These are phyloP conservation scores for Pseudanteris insignis DNA, from an alignment of 2,888 invertebrate genomes.

Conservation along the genomic window DNA sequence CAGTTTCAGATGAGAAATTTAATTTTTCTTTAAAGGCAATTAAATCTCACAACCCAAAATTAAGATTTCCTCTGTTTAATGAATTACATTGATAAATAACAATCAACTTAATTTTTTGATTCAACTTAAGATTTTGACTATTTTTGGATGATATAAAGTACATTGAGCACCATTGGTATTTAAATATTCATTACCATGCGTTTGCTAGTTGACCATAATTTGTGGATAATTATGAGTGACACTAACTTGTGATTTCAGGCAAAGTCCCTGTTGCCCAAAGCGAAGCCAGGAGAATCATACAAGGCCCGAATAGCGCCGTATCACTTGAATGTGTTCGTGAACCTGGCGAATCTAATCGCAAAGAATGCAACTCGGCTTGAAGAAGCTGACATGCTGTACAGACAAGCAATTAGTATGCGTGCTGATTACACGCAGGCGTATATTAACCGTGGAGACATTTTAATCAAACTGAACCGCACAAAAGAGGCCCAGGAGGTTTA, in stretches of 20 bases:
- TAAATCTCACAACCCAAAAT: no score
- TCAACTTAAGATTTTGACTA: no score
- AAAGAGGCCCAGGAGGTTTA: conserved; percentile 95
- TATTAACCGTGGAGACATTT: conserved; percentile 95
- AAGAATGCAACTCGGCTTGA: conserved; percentile 90
- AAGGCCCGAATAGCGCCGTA: conserved; percentile 95
- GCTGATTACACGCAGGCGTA: conserved; percentile 96
- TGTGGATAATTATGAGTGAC: no score
- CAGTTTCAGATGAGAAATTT: no score
- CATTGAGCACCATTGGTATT: no score
- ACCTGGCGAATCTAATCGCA: conserved; percentile 92
- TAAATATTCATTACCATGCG: no score
- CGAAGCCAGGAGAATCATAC: conserved; percentile 93
- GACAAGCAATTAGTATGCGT: conserved; percentile 97
- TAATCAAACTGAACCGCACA: conserved; percentile 93
- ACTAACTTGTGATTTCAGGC: no score
- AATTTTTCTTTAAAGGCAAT: no score
- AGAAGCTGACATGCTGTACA: conserved; percentile 92
- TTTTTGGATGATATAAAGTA: no score
- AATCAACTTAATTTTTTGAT: no score
- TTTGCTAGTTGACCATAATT: background rate
- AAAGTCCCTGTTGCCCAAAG: conserved; percentile 87
- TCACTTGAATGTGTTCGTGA: conserved; percentile 94
- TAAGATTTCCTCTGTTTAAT: no score
- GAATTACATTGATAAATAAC: no score